These are phyloP conservation scores for Cistogaster globosa DNA, from an alignment of 2,888 invertebrate species.

Conservation along the genomic window DNA sequence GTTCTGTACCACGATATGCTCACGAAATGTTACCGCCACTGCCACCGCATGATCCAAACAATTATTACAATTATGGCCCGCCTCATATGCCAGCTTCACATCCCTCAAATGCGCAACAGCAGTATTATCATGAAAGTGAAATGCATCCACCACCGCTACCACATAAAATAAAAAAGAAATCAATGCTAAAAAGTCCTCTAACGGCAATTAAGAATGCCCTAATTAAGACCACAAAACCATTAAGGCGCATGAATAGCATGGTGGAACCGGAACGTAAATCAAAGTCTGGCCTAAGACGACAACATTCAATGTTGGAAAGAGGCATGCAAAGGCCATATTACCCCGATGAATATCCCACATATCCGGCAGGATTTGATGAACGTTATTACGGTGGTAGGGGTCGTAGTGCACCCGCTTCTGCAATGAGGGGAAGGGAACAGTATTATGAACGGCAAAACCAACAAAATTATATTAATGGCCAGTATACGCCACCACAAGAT, in stretches of 20 bases:
- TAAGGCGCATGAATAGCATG: constrained; percentile 83
- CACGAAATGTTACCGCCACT: constrained; percentile 70
- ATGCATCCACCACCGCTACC: constrained; percentile 78
- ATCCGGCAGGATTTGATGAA: constrained; percentile 80
- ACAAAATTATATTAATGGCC: constrained; percentile 61
- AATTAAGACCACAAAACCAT: constrained; percentile 81
- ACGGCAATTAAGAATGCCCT: constrained; percentile 82
- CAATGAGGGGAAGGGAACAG: constrained; percentile 72
- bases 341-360: constrained; percentile 81
- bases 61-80: constrained; percentile 76
- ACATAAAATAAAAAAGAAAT: constrained; percentile 82
- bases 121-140: constrained; percentile 78
- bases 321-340: constrained; percentile 81
- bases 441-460: constrained; percentile 75
- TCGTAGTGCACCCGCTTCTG: constrained; percentile 70
- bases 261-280: constrained; percentile 81
- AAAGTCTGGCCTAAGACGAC: constrained; percentile 79
- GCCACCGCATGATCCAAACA: constrained; percentile 76
- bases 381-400: constrained; percentile 73
- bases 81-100: constrained; percentile 67
- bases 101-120: constrained; percentile 72
- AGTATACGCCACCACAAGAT: constrained; percentile 74
- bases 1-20: constrained; percentile 76
- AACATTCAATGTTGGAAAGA: constrained; percentile 82
- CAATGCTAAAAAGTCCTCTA: constrained; percentile 81